Evolutionary conservation across 2,888 invertebrate species (phyloP), one percentile per base, ranked within the genome.

Genomic region (Zygothrica quintamaculata): DNA sequence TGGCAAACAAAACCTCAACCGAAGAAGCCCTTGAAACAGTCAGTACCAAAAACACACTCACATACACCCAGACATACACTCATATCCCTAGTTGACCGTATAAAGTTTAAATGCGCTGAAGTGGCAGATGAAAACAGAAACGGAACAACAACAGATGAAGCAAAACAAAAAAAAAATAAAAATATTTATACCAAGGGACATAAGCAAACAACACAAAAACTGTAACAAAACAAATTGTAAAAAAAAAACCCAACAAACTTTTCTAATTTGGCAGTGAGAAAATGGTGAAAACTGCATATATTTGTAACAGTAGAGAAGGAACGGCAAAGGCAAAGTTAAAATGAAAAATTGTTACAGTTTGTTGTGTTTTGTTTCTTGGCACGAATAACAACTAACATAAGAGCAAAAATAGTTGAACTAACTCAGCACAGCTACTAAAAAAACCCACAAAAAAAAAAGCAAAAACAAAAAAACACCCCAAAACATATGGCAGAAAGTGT

Each of bases 91-190:
- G 75, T 70, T 62, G 73, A 65, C 71, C 65, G 65, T 65, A 75
- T 58, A 74, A 74, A 74, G 65, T 75, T 75, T 43, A 74, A 65
- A 62, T 62, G 53, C 37, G 52, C 58, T 65, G 58, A 62, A 65
- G 52, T 59, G 52, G 60, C 60, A 61, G 37, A 25, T 25, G 44
- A 16, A 56, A 37, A 47, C 15, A 26, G 12, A 40, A 36, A 6
- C 25, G 50, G 3, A 18, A 40, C 18, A 34, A 13, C 13, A 9
- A 33, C 37, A 42, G 22, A 29, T 12, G 13, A 36, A 36, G n/a
- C 5, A 22, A 22, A 26, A 50, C 6, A 50, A 51, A 22, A 12
- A 42, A 40, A 56, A 53, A 25, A 50, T 6, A 50, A 51, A 22
- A 12, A 42, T 36, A 56, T 50, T 18, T 74, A n/a, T 44, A 50